phyloP scores from a whole-genome alignment of 2,888 invertebrate species.

The Amphipyra tragopoginis region DNA sequence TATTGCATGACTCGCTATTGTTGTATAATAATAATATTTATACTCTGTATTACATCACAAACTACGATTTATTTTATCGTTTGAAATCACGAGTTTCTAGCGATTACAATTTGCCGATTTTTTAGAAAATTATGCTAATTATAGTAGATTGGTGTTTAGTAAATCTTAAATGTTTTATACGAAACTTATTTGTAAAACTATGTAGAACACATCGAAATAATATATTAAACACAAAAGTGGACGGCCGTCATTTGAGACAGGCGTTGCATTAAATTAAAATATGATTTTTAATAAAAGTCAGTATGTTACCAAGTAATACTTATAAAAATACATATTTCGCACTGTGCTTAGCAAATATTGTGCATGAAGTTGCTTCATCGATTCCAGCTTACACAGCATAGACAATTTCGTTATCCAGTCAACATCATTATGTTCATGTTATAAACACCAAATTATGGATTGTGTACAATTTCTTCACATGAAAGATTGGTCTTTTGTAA shows the following conservation, averaged over 20 bases:
- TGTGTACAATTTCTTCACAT: conserved; percentile 27
- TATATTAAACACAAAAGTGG: conserved; percentile 60
- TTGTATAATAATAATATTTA: conserved; percentile 48
- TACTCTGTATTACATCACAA: conserved; percentile 66
- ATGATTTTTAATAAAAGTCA: conserved; percentile 52
- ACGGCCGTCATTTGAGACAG: conserved; percentile 62
- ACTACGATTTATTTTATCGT: conserved; percentile 31
- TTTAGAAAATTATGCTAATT: conserved; percentile 48
- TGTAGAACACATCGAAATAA: conserved; percentile 62
- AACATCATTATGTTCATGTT: conserved; percentile 37
- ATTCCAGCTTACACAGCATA: conserved; percentile 59
- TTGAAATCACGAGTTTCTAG: conserved; percentile 39
- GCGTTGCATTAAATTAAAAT: conserved; percentile 47
- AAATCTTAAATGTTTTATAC: conserved; percentile 45
- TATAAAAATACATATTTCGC: conserved; percentile 69
- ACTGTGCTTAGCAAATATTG: conserved; percentile 76
- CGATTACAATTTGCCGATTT: conserved; percentile 20
- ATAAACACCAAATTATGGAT: conserved; percentile 35
- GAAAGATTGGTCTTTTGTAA: conserved; percentile 25
- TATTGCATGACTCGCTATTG: conserved; percentile 45
- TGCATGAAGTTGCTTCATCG: conserved; percentile 69
- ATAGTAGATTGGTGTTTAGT: conserved; percentile 56
- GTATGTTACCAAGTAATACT: conserved; percentile 59
- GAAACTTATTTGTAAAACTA: conserved; percentile 52
- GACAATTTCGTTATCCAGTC: conserved; percentile 40